Base-by-base conservation (phyloP, 2,797 vertebrate species). In the Tragelaphus oryx region DNA sequence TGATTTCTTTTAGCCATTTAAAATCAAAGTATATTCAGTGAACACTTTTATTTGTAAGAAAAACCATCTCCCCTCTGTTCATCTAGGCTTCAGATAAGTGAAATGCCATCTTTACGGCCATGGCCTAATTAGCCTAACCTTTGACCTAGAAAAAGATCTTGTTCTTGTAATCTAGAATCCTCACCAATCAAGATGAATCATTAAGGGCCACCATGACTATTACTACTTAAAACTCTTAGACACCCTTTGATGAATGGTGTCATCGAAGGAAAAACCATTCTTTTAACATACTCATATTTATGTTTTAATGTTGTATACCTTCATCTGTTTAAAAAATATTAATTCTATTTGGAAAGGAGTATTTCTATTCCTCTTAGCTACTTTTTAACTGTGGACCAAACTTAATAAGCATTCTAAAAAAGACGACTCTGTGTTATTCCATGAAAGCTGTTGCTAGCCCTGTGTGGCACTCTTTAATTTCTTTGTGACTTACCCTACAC, bases 401-500 rank as follows among this genome's bases (percentile, higher is more conserved):
- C 90, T 62, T 13, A 95, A 82, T 68, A 86, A 48, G 33, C 87
- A 95, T 94, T 95, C 24, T 84, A 97, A 95, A 97, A 93, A 60
- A 89, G 50, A 83, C 93, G 16, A 14, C 71, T 82, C 91, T 89
- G 50, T 75, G n/a, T 96, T 91, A 65, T 50, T 96, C 57, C 48
- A 84, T 80, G 81, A 96, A 97, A 96, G 26, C 55, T 93, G 62
- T 62, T 96, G 78, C 87, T 98, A 65, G 94, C 89, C 74, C 85
- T 90, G 0, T 93, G 92, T 1, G 6, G 54, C 28, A 87, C 86
- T 95, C 59, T 98, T 97, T 98, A 97, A 98, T 97, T 98, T 98
- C 96, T 97, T 95, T 97, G 91, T 97, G 97, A 97, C 96, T 93
- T 93, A 97, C 7, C 89, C 97, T 97, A 88, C 44, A 88, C 33